Conservation (phyloP, 2,888 invertebrate species). For the Hecatera dysodea region DNA sequence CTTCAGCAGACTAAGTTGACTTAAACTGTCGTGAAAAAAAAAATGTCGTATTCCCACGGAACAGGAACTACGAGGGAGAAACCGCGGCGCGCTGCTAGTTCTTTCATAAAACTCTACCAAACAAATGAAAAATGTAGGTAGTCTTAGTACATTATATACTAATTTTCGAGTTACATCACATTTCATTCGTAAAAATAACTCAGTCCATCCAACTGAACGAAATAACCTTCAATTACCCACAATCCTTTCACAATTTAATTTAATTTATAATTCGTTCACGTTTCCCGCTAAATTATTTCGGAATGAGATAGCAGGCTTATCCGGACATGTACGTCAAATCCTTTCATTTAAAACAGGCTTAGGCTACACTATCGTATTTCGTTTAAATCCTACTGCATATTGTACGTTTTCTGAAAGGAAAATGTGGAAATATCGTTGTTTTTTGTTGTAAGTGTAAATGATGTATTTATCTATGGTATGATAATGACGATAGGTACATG, state of each 20-base stretch:
- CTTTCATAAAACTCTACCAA: too few relatives aligned
- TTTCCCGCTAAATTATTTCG: slow-evolving; percentile 71
- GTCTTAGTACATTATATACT: not conserved
- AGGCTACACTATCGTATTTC: slow-evolving; percentile 62
- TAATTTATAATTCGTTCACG: slow-evolving; percentile 72
- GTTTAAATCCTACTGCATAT: slow-evolving; percentile 63
- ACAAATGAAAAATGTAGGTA: too few relatives aligned
- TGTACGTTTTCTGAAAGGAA: slow-evolving; percentile 32
- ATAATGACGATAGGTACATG: not conserved
- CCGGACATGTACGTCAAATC: slow-evolving; percentile 75
- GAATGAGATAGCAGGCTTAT: slow-evolving; percentile 72
- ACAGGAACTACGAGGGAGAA: too few relatives aligned
- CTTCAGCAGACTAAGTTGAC: too few relatives aligned
- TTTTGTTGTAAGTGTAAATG: not conserved
- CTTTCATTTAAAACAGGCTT: slow-evolving; percentile 77
- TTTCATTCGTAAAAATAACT: slow-evolving; percentile 12
- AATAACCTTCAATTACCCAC: slow-evolving; percentile 41
- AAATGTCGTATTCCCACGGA: too few relatives aligned
- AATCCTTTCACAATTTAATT: slow-evolving; percentile 71
- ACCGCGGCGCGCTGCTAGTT: too few relatives aligned
- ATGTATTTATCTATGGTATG: not conserved
- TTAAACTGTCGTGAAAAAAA: too few relatives aligned
- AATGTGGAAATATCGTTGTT: not conserved
- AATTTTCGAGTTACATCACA: not conserved
- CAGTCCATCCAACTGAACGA: not conserved